Conservation (phyloP, 2,113 vertebrate genomes). For the Saguinus midas region DNA sequence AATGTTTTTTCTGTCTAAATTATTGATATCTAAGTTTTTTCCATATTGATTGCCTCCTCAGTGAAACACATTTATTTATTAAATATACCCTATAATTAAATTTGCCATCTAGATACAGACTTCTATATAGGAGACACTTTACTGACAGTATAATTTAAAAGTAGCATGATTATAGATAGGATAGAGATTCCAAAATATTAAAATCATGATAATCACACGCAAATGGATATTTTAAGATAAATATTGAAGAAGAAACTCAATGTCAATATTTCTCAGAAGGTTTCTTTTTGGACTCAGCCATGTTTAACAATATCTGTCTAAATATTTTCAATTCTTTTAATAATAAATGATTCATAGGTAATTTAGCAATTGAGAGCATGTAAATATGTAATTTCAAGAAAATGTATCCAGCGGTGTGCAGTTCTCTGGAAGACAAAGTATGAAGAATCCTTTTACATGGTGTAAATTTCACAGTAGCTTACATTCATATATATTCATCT, state of each 20-base stretch:
- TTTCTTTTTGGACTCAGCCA: background rate
- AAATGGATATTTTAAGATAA: conserved; percentile 43
- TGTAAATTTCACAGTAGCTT: background rate
- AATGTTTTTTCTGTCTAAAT: background rate
- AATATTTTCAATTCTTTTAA: conserved; percentile 27
- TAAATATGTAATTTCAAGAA: conserved; percentile 27
- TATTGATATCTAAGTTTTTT: background rate
- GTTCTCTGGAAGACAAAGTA: conserved; percentile 3
- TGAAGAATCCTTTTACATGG: background rate
- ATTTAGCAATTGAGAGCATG: conserved; percentile 36
- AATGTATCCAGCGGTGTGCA: background rate
- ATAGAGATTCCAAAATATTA: conserved; percentile 34
- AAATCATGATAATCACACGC: conserved; percentile 44
- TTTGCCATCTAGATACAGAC: background rate
- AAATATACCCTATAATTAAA: conserved; percentile 55
- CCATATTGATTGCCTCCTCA: background rate
- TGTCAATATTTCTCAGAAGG: background rate
- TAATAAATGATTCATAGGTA: background rate
- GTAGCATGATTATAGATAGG: background rate
- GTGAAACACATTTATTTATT: conserved; percentile 50
- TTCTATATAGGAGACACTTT: background rate
- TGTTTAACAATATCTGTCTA: background rate
- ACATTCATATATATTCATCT: conserved; percentile 20
- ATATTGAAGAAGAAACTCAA: background rate
- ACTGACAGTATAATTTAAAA: conserved; percentile 58